phyloP scores from a whole-genome alignment of 1,140 invertebrate species.

The Bombyx mandarina region DNA sequence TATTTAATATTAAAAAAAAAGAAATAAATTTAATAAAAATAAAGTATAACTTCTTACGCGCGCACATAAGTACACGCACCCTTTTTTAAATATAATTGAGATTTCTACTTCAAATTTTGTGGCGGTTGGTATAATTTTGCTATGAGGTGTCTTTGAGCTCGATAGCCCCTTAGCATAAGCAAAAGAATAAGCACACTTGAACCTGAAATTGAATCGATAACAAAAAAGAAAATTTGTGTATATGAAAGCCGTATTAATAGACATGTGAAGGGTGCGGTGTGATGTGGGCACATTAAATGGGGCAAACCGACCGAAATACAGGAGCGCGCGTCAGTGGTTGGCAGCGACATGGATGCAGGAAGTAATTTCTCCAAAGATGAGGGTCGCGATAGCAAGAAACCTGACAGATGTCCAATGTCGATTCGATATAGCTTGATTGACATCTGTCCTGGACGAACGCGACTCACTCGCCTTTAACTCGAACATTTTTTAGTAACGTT shows the following conservation, averaged over 20 bases:
- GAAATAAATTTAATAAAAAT: too few species aligned
- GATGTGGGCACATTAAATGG: slow-evolving; percentile 19
- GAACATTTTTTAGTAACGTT: slow-evolving; percentile 1
- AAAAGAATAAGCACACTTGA: too few species aligned
- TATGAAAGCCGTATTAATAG: slow-evolving; percentile 5
- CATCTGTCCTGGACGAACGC: slow-evolving; percentile 21
- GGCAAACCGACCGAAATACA: slow-evolving; percentile 18
- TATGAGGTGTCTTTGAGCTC: too few species aligned
- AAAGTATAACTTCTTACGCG: too few species aligned
- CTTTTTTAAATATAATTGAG: too few species aligned
- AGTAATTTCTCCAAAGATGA: slow-evolving; percentile 39
- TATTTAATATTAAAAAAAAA: too few species aligned
- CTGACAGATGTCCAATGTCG: slow-evolving; percentile 29
- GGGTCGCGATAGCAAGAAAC: slow-evolving; percentile 36
- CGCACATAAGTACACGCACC: too few species aligned
- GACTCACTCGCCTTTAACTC: slow-evolving; percentile 8
- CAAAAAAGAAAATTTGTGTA: too few species aligned
- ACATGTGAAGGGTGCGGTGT: slow-evolving; percentile 12
- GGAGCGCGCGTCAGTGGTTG: slow-evolving; percentile 23
- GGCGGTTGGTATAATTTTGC: too few species aligned
- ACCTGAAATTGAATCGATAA: too few species aligned
- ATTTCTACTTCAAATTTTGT: too few species aligned
- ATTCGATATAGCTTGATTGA: slow-evolving; percentile 26
- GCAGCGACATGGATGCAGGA: slow-evolving; percentile 27
- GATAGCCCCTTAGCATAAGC: too few species aligned